Evolutionary conservation across 2,888 invertebrate species (phyloP), one percentile per base, ranked within the genome.

Genomic region (Ormia ochracea): DNA sequence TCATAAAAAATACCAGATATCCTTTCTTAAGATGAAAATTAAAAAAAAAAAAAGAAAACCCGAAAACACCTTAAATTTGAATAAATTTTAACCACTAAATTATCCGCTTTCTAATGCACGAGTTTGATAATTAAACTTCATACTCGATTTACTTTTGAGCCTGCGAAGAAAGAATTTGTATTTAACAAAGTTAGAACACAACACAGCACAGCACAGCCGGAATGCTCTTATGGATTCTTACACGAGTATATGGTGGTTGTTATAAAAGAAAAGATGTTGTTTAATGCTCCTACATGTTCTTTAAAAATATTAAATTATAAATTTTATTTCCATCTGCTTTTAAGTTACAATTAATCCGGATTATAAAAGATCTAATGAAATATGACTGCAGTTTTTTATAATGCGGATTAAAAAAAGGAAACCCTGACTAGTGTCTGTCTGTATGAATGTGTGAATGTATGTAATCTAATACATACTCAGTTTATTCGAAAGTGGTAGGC

Each of bases 351-450:
- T 68, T 56, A 68, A 68, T 68, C 54, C 68, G 68, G 45, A 68
- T 68, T 68, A 68, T 68, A 41, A 56, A 33, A 56, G 28, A 68
- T 31, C 68, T 56, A 68, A 68, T 68, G 56, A 68, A 68, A 45
- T 68, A 68, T 68, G 68, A 68, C 68, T 68, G 68, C 33, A 33
- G 54, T 56, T 23, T 56, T 45, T 56, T 56, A 43, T 56, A 68
- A 68, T 56, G 43, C 43, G 68, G 68, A 54, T 68, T 68, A 45
- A 56, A 61, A 50, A 65, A 14, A 17, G n/a, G 48, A 65, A 36
- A 33, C 50, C n/a, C 4, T 33, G 19, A 63, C 63, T 23, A 36
- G 48, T 17, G 23, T 61, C 31, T 61, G 2, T 52, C 4, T 52
- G 52, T 28, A 14, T 1, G 26, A 12, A 12, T 36, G 12, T n/a